phyloP scores from a whole-genome alignment of 2,797 vertebrate genomes.

The Podargus strigoides region DNA sequence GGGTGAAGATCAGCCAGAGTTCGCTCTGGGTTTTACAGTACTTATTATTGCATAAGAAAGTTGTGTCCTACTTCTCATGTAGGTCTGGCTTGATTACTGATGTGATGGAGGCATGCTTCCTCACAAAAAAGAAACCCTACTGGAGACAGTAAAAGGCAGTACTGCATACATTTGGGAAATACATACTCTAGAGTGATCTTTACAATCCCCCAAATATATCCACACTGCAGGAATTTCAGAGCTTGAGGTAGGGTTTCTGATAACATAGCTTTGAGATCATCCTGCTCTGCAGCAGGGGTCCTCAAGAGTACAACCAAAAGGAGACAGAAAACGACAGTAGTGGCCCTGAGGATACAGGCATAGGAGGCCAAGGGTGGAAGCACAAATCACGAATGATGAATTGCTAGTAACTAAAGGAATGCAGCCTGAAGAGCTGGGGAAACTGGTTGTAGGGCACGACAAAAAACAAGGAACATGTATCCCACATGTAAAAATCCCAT shows the following conservation, averaged over 20 bases:
- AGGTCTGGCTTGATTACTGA: background rate
- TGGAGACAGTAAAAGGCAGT: background rate
- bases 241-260: background rate
- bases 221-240: background rate
- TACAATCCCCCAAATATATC: background rate
- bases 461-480: background rate
- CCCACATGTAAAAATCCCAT: background rate
- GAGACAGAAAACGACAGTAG: background rate
- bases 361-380: background rate
- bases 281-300: background rate
- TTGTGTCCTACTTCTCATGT: background rate
- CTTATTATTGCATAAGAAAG: slow-evolving; percentile 51
- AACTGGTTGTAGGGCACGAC: background rate
- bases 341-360: background rate
- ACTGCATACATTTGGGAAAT: background rate
- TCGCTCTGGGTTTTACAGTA: slow-evolving; percentile 56
- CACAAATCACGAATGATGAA: background rate
- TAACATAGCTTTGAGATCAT: background rate
- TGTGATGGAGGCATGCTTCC: background rate
- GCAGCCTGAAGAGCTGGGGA: background rate
- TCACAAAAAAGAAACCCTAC: background rate
- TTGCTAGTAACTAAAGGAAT: background rate
- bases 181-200: background rate
- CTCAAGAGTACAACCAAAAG: background rate
- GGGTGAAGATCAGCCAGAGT: slow-evolving; percentile 42